Evolutionary conservation across 2,113 vertebrate species (phyloP), one percentile per base, ranked within the genome.

Genomic region (Burhinus oedicnemus): DNA sequence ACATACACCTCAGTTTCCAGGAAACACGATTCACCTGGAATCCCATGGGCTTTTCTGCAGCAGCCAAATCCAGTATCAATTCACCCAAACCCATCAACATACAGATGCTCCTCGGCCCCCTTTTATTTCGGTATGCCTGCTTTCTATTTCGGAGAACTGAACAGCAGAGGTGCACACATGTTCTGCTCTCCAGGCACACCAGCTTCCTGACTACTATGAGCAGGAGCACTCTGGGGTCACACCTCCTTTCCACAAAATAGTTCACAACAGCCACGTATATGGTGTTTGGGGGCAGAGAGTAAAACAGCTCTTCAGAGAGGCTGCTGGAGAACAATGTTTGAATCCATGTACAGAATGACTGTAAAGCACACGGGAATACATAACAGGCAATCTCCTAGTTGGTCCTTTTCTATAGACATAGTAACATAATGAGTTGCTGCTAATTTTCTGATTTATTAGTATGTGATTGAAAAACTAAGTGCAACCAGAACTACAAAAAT

Each of bases 21-120:
- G 94, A 97, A 97, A 95, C 44, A 71, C 30, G 57, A 92, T 91
- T 97, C 94, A 97, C 89, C 90, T 95, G 83, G 52, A 90, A 70
- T 91, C 90, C 69, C 92, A 89, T 1, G 4, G 69, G 91, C 52
- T 95, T 83, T 84, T 64, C 81, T 71, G 26, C 6, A 8, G 64
- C 91, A 91, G 87, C 52, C 94, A 96, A 95, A 92, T 49, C 34
- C 72, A 92, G 65, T 84, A 87, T 96, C 89, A 81, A 34, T 0
- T 95, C 81, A 91, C 80, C 36, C 83, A 95, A 92, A 87, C 4
- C 1, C 80, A 96, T 60, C 45, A 94, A 69, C 57, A 62, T 92
- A 94, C 69, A 95, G 72, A 91, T 76, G 65, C 52, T 90, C 78
- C 82, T 92, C 68, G 91, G 55, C 5, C 12, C 15, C 57, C 66